Base-by-base conservation (phyloP, 1,140 invertebrate species). In the Trichoplusia ni region DNA sequence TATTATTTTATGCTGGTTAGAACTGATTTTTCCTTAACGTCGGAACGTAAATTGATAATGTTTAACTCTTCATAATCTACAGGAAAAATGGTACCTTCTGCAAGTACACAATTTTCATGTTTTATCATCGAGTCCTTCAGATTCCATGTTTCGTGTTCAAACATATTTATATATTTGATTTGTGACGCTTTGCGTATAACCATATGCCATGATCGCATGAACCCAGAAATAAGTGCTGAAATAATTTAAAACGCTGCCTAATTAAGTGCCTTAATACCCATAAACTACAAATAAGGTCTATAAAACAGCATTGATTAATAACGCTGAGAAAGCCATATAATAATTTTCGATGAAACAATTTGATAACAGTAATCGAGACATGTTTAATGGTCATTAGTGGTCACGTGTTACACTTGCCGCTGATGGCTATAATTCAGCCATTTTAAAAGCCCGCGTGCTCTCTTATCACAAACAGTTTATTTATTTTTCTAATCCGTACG, bases 271-370 rank as follows among this genome's bases (percentile, higher is more conserved):
- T 29, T 31, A 49, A 47, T 29, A 29, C 27, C 46, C 46, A 49
- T 49, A 29, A 16, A 49, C 40, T 4, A 23, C 19, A 21, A 49
- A 31, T 33, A 16, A 29, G 7, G 11, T 25, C 13, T 14, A 16
- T 31, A 11, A 49, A 49, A 49, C 25, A 29, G 13, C 46, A 31
- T 18, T 49, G 46, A 49, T 49, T 49, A 49, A 49, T 49, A n/a
- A 7, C 46, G 6, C 8, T 23, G 25, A 49, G 25, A 31, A 31
- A 49, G 9, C 25, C n/a, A n/a, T n/a, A n/a, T 31, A 1, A 29
- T 49, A 49, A 49, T 49, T 49, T 16, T 25, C 9, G 46, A 49
- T 49, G 23, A 49, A 49, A 49, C 46, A 31, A 23, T 49, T n/a
- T 29, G 46, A 49, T 49, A 49, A 13, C 11, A 6, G 29, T 31